Evolutionary conservation across 2,888 invertebrate genomes (phyloP), one percentile per base, ranked within the genome.

Genomic region (Mythimna lalbum): DNA sequence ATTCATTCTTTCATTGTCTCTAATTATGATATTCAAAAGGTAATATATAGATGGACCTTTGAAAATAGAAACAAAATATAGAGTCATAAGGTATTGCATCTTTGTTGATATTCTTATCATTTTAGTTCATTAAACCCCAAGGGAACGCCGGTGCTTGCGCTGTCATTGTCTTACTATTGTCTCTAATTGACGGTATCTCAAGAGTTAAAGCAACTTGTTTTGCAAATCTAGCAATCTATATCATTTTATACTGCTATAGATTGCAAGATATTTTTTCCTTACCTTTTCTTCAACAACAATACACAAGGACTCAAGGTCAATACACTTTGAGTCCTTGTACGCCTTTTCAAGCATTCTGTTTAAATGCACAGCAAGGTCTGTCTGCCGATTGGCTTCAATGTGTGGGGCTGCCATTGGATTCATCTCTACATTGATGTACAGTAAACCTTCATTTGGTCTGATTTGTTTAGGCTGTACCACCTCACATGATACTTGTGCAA

Each of bases 291-390:
- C 99, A 60, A 98, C 97, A 81, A 98, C 97, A 87, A 99, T 98
- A 92, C 99, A 99, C n/a, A 99, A 95, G 0, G 99, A 98, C 94
- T 99, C 99, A 69, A 99, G 96, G 93, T 99, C 99, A 57, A 99
- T 95, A 87, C 99, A 99, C 85, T 98, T 97, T 0, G 99, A 99
- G 89, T 99, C 99, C 89, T 98, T 98, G 70, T 99, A 97, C 89
- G 98, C 98, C 90, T 98, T 98, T 89, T 99, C 99, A 56, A 99
- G 92, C 55, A 98, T 96, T 82, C 99, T 96, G 85, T 98, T 98
- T 5, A 98, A 93, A 85, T 98, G 97, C 12, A 98, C 97, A 0
- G 96, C 96, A 57, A 97, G 91, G 82, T 98, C 98, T 4, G 97
- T 97, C 86, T 97, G 98, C 84, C 98, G 95, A 52, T 98, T 98